Conservation (phyloP, 2,797 vertebrate genomes). For the Pteropus rufus region DNA sequence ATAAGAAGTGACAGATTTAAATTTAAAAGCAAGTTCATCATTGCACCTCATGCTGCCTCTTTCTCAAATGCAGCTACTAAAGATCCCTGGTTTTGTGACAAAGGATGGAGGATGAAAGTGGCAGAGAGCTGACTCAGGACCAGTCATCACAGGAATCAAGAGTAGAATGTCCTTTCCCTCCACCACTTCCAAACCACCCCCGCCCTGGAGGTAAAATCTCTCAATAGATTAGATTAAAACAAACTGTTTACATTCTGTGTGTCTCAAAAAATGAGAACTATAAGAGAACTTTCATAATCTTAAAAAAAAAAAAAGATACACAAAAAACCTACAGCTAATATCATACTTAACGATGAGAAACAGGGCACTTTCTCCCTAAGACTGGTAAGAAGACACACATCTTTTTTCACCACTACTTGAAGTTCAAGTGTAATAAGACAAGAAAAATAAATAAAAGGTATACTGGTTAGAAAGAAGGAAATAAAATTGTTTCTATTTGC, state of each 20-base stretch:
- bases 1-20: constrained; percentile 26
- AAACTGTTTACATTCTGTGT: background rate
- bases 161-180: background rate
- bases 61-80: background rate
- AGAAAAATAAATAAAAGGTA: constrained; percentile 47
- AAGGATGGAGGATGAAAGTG: background rate
- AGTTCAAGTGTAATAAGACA: constrained; percentile 31
- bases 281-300: background rate
- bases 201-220: background rate
- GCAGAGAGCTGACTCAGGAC: background rate
- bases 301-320: background rate
- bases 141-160: background rate
- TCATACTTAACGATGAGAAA: background rate
- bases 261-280: background rate
- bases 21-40: constrained; percentile 21
- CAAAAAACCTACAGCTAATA: background rate
- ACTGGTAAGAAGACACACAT: background rate
- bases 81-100: background rate
- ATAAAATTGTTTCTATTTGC: background rate
- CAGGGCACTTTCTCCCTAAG: background rate
- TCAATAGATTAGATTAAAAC: background rate
- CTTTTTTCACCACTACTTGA: background rate
- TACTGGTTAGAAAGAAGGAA: background rate
- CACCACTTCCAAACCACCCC: background rate
- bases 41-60: background rate